Evolutionary conservation across 2,113 vertebrate genomes (phyloP).

Genomic region (Odontesthes bonariensis): DNA sequence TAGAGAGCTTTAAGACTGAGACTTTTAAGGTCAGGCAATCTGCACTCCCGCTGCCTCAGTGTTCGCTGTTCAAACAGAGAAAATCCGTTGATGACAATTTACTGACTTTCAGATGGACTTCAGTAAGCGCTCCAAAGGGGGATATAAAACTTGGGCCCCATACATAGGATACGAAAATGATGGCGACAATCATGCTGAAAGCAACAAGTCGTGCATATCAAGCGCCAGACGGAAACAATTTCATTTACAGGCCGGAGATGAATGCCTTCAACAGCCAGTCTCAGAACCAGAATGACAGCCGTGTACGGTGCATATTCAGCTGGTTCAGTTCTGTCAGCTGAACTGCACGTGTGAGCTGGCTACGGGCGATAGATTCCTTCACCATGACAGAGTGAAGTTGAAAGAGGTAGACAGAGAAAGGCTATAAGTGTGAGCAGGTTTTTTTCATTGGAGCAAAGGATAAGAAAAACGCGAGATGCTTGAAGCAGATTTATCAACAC

Average conservation of each 20-base stretch:
- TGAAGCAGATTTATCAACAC: constrained; percentile 29
- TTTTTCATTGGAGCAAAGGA: constrained; percentile 22
- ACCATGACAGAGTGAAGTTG: constrained; percentile 62
- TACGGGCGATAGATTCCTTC: constrained; percentile 67
- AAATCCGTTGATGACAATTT: constrained; percentile 35
- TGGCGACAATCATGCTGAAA: constrained; percentile 2
- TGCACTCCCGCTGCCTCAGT: constrained; percentile 16
- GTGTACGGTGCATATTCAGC: constrained; percentile 27
- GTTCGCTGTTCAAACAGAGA: constrained; percentile 30
- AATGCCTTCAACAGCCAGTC: constrained; percentile 23
- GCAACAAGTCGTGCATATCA: constrained; percentile 25
- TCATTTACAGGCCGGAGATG: constrained; percentile 13
- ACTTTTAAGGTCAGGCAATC: constrained; percentile 29
- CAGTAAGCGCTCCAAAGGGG: neutral
- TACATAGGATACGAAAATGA: constrained; percentile 4
- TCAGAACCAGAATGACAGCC: constrained; percentile 15
- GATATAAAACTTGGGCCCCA: neutral
- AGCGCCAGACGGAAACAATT: constrained; percentile 17
- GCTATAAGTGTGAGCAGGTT: constrained; percentile 11
- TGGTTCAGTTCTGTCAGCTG: constrained; percentile 61
- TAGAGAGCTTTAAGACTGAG: constrained; percentile 19
- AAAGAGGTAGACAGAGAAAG: constrained; percentile 43
- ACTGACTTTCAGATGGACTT: neutral
- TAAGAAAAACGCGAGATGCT: constrained; percentile 15
- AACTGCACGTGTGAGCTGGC: constrained; percentile 69